Evolutionary conservation across 1,140 invertebrate genomes (phyloP).

Genomic region (Ditylenchus dipsaci): DNA sequence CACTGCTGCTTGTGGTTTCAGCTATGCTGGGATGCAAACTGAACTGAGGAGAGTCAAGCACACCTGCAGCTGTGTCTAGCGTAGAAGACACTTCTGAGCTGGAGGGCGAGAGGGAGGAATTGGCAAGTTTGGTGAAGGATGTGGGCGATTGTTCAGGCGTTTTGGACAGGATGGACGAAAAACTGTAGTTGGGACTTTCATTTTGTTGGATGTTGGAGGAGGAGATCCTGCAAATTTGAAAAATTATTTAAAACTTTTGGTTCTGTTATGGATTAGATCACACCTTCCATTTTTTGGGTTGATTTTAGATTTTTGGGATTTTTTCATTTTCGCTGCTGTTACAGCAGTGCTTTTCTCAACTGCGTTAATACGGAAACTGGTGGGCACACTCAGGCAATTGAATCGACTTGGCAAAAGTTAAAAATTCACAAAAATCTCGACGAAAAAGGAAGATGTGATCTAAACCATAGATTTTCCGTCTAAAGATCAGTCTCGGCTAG

Average conservation of each 20-base stretch:
- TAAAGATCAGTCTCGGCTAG: too few species aligned
- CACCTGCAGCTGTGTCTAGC: background rate
- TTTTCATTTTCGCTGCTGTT: too few species aligned
- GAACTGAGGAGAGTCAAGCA: background rate
- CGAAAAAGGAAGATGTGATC: too few species aligned
- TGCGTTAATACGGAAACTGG: too few species aligned
- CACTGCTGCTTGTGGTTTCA: background rate
- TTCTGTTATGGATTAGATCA: too few species aligned
- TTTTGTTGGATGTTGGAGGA: background rate
- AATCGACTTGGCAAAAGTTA: too few species aligned
- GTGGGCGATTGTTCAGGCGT: conserved; percentile 8
- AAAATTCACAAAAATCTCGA: too few species aligned
- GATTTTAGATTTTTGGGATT: too few species aligned
- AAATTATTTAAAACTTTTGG: background rate
- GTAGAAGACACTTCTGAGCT: background rate
- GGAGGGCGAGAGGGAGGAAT: background rate
- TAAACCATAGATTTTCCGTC: too few species aligned
- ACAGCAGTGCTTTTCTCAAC: too few species aligned
- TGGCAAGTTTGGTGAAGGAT: background rate
- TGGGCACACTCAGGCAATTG: too few species aligned
- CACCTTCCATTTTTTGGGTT: too few species aligned
- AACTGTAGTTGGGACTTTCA: background rate
- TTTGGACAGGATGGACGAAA: background rate
- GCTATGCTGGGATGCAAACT: background rate
- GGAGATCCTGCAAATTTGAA: conserved; percentile 7